Base-by-base conservation (phyloP, 2,113 vertebrate species). In the Lontra canadensis region DNA sequence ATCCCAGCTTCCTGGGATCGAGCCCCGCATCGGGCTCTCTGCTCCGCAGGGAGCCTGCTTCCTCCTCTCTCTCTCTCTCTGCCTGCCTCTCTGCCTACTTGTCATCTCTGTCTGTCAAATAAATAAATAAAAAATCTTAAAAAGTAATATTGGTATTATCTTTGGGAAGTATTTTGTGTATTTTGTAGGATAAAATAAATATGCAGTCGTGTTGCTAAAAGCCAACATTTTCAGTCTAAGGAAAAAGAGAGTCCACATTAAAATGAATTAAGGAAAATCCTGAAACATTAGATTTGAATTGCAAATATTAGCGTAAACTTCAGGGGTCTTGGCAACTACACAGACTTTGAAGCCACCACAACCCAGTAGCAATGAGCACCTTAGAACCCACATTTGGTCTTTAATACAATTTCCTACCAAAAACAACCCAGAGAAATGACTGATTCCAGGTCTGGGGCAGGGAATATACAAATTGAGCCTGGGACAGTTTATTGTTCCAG, bases 121-220 rank as follows among this genome's bases (percentile, higher is more conserved):
- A n/a, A n/a, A n/a, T n/a, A n/a, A n/a, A n/a, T n/a, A n/a, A n/a
- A n/a, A n/a, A n/a, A n/a, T n/a, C n/a, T n/a, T n/a, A n/a, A n/a
- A 61, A 7, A 90, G 4, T 52, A 80, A 90, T 85, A 90, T n/a
- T 63, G 52, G 39, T 61, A 52, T 71, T 79, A 29, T 44, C 57
- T 79, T 84, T 96, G 71, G 47, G 59, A 85, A 85, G 29, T 31
- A 25, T 73, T 63, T 61, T 63, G 69, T 44, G 15, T 78, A 49
- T 76, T 85, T 94, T 96, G 52, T 85, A 57, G 36, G 52, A 55
- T 63, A 63, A 80, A 84, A 36, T 71, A 95, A 83, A 80, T 15
- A 73, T 65, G 65, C 55, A 65, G 80, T 61, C 83, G 79, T 23
- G 52, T 63, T 55, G 52, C 61, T 85, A 80, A 57, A 91, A 96